These are phyloP conservation scores for Drosophila quinaria DNA, from an alignment of 2,888 invertebrate species.

Conservation along the genomic window DNA sequence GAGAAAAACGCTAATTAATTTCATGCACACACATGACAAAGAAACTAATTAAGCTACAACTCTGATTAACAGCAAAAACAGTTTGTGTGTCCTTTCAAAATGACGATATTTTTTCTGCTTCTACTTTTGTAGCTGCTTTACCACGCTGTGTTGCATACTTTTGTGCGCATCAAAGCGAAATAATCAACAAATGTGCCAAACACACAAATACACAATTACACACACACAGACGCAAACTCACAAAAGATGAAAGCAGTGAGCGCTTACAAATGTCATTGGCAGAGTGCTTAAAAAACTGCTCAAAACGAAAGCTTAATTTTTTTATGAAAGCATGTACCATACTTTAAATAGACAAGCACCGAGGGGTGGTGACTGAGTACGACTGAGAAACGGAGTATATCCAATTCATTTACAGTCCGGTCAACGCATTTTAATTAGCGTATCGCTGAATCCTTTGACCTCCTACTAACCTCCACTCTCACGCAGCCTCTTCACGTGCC, in stretches of 20 bases:
- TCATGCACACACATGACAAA: conserved; percentile 63
- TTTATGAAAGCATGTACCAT: conserved; percentile 24
- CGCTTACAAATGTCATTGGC: conserved; percentile 73
- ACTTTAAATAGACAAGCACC: conserved; percentile 37
- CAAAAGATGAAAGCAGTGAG: conserved; percentile 24
- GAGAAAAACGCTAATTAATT: conserved; percentile 69
- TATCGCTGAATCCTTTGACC: conserved; percentile 52
- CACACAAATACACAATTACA: conserved; percentile 31
- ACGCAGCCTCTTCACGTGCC: conserved; percentile 12
- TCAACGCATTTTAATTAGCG: conserved; percentile 73
- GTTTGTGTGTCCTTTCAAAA: conserved; percentile 64
- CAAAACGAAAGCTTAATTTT: conserved; percentile 30
- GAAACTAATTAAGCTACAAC: conserved; percentile 75
- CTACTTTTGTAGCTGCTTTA: conserved; percentile 19
- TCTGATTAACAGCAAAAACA: conserved; percentile 71
- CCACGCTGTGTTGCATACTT: conserved; percentile 61
- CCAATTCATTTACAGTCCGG: conserved; percentile 52
- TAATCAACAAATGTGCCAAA: conserved; percentile 76
- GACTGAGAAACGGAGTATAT: conserved; percentile 9
- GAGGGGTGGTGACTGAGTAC: background rate
- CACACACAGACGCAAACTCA: conserved; percentile 24
- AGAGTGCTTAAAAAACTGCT: conserved; percentile 42
- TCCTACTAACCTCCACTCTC: background rate
- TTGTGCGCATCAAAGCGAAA: conserved; percentile 78
- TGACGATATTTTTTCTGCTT: conserved; percentile 56